A percentile compares a stretch with the other conserved stretches of the same genome.
Evolutionary conservation across 1,140 invertebrate genomes (phyloP).

Genomic region (Apis florea): DNA sequence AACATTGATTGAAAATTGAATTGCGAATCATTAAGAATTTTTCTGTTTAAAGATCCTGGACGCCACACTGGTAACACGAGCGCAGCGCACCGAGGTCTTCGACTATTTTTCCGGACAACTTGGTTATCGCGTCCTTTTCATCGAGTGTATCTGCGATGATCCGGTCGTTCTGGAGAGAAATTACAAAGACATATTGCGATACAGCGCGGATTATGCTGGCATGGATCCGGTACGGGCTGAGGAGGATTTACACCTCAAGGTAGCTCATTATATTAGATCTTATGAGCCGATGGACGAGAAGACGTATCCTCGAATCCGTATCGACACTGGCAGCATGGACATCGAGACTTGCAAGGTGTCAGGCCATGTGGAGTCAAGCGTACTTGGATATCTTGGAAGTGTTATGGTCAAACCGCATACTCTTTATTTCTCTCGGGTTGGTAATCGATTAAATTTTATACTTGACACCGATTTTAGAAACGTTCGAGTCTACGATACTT

Average conservation of each 20-base stretch:
- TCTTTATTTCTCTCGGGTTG: conserved; percentile 87
- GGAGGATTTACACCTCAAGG: conserved; percentile 90
- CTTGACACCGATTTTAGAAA: not conserved
- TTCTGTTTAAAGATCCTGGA: conserved; percentile 89
- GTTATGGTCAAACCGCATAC: conserved; percentile 87
- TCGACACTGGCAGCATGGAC: conserved; percentile 85
- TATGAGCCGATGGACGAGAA: conserved; percentile 89
- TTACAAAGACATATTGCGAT: conserved; percentile 94
- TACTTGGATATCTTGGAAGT: conserved; percentile 90
- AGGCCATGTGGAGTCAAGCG: conserved; percentile 87
- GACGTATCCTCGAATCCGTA: conserved; percentile 83
- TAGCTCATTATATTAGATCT: conserved; percentile 90
- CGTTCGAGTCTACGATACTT: not conserved
- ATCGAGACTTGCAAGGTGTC: conserved; percentile 82
- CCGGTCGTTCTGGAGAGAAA: conserved; percentile 90
- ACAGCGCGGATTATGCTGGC: conserved; percentile 92
- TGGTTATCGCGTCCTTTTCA: conserved; percentile 93
- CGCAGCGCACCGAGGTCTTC: conserved; percentile 88
- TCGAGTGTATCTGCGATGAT: conserved; percentile 95
- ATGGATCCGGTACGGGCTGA: conserved; percentile 89
- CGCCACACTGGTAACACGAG: conserved; percentile 93
- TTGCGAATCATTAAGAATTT: conserved; percentile 15
- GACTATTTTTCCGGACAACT: conserved; percentile 87
- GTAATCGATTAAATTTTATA: conserved; percentile 51
- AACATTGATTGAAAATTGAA: not conserved